A percentile compares a stretch with the other conserved stretches of the same genome.
Evolutionary conservation across 2,797 vertebrate genomes (phyloP).

Genomic region (Anguilla obscura): DNA sequence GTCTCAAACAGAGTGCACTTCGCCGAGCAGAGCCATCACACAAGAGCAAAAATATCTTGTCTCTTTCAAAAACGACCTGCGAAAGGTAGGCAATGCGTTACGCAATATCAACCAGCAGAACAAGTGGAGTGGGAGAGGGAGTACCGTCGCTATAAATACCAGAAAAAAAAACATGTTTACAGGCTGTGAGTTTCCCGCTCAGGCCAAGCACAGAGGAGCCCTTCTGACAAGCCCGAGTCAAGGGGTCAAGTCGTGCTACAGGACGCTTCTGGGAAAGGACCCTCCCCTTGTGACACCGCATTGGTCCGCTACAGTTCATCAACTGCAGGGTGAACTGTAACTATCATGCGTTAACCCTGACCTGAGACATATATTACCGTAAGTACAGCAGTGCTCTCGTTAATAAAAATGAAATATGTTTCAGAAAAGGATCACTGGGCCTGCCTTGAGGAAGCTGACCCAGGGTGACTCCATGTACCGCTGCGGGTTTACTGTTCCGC

Average conservation of each 20-base stretch:
- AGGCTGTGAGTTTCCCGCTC: too few relatives aligned
- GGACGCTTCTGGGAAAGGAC: neutral
- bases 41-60: neutral
- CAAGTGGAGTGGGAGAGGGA: neutral
- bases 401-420: neutral
- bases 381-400: neutral
- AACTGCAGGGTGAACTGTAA: neutral
- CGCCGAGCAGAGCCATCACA: neutral
- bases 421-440: neutral
- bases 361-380: neutral
- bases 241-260: neutral
- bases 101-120: neutral
- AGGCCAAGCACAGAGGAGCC: neutral
- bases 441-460: neutral
- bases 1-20: neutral
- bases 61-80: neutral
- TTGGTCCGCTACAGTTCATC: neutral
- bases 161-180: neutral
- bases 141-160: neutral
- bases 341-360: neutral
- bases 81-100: neutral
- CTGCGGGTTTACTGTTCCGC: neutral
- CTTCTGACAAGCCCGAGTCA: neutral
- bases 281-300: neutral
- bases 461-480: neutral